phyloP scores from a whole-genome alignment of 2,888 invertebrate species.

The Loripinus fragilis region DNA sequence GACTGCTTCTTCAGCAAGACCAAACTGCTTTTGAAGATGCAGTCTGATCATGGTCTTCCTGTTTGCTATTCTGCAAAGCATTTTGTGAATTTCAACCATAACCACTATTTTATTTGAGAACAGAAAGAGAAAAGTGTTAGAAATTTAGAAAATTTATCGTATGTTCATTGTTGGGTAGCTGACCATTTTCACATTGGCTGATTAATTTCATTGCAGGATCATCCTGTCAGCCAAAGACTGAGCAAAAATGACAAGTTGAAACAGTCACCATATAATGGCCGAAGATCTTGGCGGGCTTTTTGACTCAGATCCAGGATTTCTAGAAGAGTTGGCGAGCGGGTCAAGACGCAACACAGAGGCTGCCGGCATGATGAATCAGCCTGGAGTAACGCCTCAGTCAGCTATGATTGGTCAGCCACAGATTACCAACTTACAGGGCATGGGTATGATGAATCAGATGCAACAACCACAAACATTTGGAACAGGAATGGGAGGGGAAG shows the following conservation, averaged over 20 bases:
- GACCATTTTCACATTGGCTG: no score
- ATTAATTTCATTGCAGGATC: conserved; percentile 11
- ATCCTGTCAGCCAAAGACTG: neutral
- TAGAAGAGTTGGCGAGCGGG: conserved; percentile 69
- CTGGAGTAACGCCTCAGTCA: conserved; percentile 26
- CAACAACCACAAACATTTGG: conserved; percentile 43
- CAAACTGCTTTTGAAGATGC: no score
- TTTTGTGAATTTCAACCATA: no score
- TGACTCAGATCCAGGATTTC: conserved; percentile 71
- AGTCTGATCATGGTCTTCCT: no score
- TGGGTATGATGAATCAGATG: conserved; percentile 26
- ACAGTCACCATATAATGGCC: conserved; percentile 41
- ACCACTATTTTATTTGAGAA: no score
- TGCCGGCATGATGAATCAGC: conserved; percentile 36
- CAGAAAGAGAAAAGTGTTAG: no score
- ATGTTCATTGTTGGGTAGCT: no score
- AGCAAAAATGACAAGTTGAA: neutral
- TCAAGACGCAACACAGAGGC: conserved; percentile 37
- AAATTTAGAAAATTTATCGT: no score
- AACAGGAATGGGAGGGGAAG: conserved; percentile 32
- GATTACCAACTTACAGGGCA: conserved; percentile 25
- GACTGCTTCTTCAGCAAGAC: no score
- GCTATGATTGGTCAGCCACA: conserved; percentile 40
- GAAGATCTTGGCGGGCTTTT: conserved; percentile 64
- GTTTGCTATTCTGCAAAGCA: no score